phyloP scores from a whole-genome alignment of 2,888 invertebrate genomes.

The Agonopterix subpropinquella region DNA sequence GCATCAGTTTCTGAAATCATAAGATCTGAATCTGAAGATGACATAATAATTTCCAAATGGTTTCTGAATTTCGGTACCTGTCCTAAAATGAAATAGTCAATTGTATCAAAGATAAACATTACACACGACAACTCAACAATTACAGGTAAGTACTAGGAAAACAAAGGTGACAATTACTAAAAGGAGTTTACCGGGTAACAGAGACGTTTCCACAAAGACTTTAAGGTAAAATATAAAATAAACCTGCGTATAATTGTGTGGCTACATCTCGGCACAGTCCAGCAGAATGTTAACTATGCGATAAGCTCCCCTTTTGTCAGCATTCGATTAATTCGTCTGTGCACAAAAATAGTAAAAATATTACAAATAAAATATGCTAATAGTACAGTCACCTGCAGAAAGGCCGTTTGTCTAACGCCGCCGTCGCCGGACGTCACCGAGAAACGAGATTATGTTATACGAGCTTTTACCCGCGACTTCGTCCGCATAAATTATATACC shows the following conservation, averaged over 20 bases:
- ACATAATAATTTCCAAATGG: no score
- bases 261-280: slow-evolving; percentile 40
- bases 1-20: no score
- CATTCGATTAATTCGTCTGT: slow-evolving; percentile 66
- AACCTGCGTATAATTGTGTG: slow-evolving; percentile 42
- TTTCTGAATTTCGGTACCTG: no score
- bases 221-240: slow-evolving; percentile 16
- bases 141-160: neutral
- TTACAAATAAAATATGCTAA: slow-evolving; percentile 3
- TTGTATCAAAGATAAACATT: no score
- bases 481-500: no score
- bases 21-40: no score
- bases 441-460: no score
- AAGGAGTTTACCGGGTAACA: slow-evolving; percentile 13
- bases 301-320: slow-evolving; percentile 47
- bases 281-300: slow-evolving; percentile 38
- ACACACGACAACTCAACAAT: no score
- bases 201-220: slow-evolving; percentile 10
- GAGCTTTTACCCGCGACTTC: no score
- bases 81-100: no score
- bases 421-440: no score
- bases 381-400: neutral
- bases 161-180: slow-evolving; percentile 8
- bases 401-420: no score
- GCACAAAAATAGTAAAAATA: slow-evolving; percentile 35